Base-by-base conservation (phyloP, 2,888 invertebrate genomes). In the Linhomoeus sp. region DNA sequence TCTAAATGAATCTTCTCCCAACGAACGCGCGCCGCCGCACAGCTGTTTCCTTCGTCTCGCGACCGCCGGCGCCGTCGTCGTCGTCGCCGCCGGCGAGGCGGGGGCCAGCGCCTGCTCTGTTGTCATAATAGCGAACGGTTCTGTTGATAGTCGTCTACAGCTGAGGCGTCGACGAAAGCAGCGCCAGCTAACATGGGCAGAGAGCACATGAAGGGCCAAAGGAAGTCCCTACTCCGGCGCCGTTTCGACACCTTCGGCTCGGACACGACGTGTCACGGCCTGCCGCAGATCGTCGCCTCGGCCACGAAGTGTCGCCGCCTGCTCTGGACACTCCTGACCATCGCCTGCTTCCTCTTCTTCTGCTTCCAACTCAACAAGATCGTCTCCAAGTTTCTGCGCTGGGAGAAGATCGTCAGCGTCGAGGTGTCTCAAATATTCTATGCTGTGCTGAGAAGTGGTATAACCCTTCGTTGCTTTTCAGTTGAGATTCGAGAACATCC, bases 391-490 rank as follows among this genome's bases (percentile, higher is more conserved):
- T 62, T 61, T 43, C 48, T 39, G 41, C 55, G 60, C 38, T 62
- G 62, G 43, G 60, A 62, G 51, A 62, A 60, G 20, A 61, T 62
- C 35, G 62, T 62, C 41, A 58, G 57, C 19, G 62, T 62, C 14
- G 60, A 62, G 51, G 53, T 45, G 24, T 7, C 22, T 5, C 3
- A 41, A 9, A 20, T 22, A 12, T 5, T 7, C 9, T 19, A 5
- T 9, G 5, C 9, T 22, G 12, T 41, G 23, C n/a, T n/a, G n/a
- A n/a, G n/a, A n/a, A n/a, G n/a, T n/a, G n/a, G n/a, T n/a, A n/a
- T n/a, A n/a, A n/a, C n/a, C n/a, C 14, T 5, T 14, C 25, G 17
- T 26, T 15, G 2, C 2, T 25, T 41, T 43, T 24, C 43, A 43
- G 43, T 20, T 61, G 44, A 61, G 59, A 49, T 61, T 61, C 47